Base-by-base conservation (phyloP, 1,140 invertebrate genomes). In the Drosophila equinoxialis region DNA sequence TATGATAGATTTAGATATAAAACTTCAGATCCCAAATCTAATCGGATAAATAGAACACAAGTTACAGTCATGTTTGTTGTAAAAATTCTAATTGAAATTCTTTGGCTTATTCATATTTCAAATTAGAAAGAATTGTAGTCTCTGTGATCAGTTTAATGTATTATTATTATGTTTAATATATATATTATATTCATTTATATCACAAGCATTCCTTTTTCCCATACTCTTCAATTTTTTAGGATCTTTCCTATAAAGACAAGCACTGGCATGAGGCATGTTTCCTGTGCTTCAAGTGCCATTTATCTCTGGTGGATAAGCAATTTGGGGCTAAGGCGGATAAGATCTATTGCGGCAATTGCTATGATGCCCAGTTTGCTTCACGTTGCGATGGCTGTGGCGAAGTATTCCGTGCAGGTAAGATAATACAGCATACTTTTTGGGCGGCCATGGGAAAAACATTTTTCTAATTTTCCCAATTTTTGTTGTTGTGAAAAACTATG, bases 181-280 rank as follows among this genome's bases (percentile, higher is more conserved):
- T 23, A 23, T 23, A 2, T 23, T 23, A 1, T 20, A 23, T 23
- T 23, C 1, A 23, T 23, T 23, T 23, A 23, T 23, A 23, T 20
- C 20, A 20, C 1, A 1, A 20, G 20, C 10, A 5, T 20, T 23
- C 10, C n/a, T 58, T 77, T 37, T 8, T 37, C 0, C 5, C 35
- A 37, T 37, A 37, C 5, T 4, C 14, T 93, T 37, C 0, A 2
- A 37, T 94, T 13, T 94, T 94, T 11, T 94, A 99, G 98, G 99
- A 99, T 95, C 94, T 99, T 92, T 99, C 98, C 57, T 99, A 99
- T 95, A 99, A 99, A 94, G 99, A 99, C 93, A 98, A 98, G 93
- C 99, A 99, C 92, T 99, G 98, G 98, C 98, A 99, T 93, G 98
- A 99, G 94, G 96, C 96, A 45, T 99, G 99, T 93, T 99, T 99